Conservation (phyloP, 2,888 invertebrate genomes). For the Cheilosia vernalis region DNA sequence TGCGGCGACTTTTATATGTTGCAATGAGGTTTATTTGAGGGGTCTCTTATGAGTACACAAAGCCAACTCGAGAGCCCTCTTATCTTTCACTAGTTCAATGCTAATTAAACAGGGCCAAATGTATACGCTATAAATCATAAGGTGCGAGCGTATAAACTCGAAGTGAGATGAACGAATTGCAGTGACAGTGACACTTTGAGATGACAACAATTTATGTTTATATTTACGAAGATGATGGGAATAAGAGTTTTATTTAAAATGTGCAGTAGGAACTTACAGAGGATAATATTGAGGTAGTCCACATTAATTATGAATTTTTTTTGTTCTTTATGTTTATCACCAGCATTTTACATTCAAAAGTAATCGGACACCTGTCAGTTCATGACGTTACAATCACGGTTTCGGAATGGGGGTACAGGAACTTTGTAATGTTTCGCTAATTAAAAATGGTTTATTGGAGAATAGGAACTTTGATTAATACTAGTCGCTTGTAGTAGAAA, state of each 20-base stretch:
- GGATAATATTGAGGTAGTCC: neutral
- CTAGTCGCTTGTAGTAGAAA: no score
- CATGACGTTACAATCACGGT: neutral
- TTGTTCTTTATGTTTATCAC: no score
- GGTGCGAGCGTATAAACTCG: neutral
- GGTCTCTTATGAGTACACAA: slow-evolving; percentile 1
- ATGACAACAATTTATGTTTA: neutral
- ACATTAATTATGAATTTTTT: no score
- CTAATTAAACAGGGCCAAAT: slow-evolving; percentile 27
- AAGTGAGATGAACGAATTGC: slow-evolving; percentile 19
- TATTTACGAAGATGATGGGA: slow-evolving; percentile 10
- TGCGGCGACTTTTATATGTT: slow-evolving; percentile 30
- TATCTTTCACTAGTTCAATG: slow-evolving; percentile 38
- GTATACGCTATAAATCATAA: neutral
- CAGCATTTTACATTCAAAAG: neutral
- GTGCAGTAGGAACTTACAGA: neutral
- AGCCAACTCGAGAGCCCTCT: slow-evolving; percentile 32
- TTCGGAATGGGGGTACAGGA: neutral
- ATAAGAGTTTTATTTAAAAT: neutral
- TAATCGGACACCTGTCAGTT: neutral
- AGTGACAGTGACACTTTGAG: slow-evolving; percentile 5
- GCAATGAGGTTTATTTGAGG: slow-evolving; percentile 10
- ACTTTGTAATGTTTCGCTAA: neutral
- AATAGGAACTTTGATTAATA: neutral
- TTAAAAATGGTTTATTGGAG: neutral